A percentile compares a stretch with the other conserved stretches of the same genome.
Evolutionary conservation across 1,140 invertebrate species (phyloP).

Genomic region (Cyclina sinensis): DNA sequence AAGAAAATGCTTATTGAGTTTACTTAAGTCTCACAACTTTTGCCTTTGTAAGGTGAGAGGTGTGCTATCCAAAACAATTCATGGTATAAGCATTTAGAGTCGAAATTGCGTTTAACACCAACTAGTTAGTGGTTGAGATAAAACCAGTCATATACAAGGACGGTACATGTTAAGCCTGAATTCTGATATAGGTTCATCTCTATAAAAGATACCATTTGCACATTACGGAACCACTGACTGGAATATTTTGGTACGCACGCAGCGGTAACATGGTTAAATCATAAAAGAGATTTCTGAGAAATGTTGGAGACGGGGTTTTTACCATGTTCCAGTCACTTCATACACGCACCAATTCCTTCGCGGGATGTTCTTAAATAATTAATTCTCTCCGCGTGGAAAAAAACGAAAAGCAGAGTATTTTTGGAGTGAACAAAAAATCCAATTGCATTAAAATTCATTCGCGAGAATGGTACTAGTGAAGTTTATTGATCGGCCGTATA

Average conservation of each 20-base stretch:
- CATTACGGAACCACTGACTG: background rate
- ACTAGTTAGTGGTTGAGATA: too few relatives aligned
- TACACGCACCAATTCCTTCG: background rate
- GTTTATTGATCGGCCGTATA: conserved; percentile 5
- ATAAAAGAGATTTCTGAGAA: background rate
- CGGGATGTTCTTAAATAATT: background rate
- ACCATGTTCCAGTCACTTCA: background rate
- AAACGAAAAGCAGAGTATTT: background rate
- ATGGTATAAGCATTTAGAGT: too few relatives aligned
- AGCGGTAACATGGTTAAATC: background rate
- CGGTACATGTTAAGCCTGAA: too few relatives aligned
- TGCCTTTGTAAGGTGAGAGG: too few relatives aligned
- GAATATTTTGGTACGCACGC: conserved; percentile 1
- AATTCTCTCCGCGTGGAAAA: background rate
- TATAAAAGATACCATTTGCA: too few relatives aligned
- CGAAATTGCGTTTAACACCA: too few relatives aligned
- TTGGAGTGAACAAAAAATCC: background rate
- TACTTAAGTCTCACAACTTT: too few relatives aligned
- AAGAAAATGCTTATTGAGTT: too few relatives aligned
- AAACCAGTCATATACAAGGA: too few relatives aligned
- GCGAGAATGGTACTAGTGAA: conserved; percentile 8
- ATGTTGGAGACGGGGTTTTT: background rate
- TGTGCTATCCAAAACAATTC: too few relatives aligned
- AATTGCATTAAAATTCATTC: conserved; percentile 28
- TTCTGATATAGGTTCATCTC: too few relatives aligned